Base-by-base conservation (phyloP, 2,113 vertebrate species). In the Rhinolophus sinicus region DNA sequence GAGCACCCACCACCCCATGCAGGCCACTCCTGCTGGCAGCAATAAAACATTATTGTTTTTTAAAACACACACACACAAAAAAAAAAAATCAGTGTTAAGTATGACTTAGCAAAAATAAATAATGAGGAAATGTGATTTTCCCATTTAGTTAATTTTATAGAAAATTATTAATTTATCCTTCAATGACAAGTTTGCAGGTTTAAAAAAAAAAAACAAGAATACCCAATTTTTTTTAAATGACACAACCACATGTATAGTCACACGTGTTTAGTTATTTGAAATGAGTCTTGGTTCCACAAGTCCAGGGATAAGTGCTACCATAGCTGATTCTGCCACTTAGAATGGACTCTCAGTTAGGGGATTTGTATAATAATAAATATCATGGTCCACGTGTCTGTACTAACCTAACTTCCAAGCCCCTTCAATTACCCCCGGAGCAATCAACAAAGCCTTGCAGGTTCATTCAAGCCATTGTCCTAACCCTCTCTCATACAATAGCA, bases 191-290 rank as follows among this genome's bases (percentile, higher is more conserved):
- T 58, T 93, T 30, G 73, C 52, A 85, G 14, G 44, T 69, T 93
- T 30, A 40, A 21, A 85, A 65, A 90, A 90, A 58, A 67, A 75
- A 67, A 89, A 69, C 50, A 75, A 64, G 47, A 86, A 92, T 75
- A 72, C 28, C 28, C 65, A 89, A 22, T 33, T 19, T 58, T 84
- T 91, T 75, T 94, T 84, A 58, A 78, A 81, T 92, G 60, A 33
- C 33, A 64, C 50, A 88, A 83, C 22, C 44, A 38, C 28, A 44
- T 78, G 28, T 26, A 56, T 3, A 93, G 56, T 47, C n/a, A 88
- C 9, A 35, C 28, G 28, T 86, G 80, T 92, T 89, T 76, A 67
- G 54, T 92, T 81, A 70, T 58, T 69, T 82, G 72, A 92, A 95
- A 38, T 64, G 73, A 96, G 35, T 58, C 44, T 64, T 70, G 38